These are phyloP conservation scores for Ptychobarbus kaznakovi DNA, from an alignment of 2,797 vertebrate species.

Conservation along the genomic window DNA sequence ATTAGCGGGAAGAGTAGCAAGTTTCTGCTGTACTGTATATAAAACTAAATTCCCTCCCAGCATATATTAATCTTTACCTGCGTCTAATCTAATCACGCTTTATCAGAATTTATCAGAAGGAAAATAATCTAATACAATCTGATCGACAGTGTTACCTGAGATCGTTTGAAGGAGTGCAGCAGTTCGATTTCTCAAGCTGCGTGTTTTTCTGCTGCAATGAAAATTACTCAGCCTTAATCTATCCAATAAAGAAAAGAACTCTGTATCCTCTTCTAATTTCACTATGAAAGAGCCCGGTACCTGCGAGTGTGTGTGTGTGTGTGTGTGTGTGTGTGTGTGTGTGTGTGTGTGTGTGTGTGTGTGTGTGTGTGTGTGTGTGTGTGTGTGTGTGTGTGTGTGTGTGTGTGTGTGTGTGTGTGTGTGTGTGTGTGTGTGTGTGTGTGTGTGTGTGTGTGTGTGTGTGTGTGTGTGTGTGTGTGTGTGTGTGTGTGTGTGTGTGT, in stretches of 20 bases:
- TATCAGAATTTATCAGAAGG: conserved; percentile 45
- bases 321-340: conserved; percentile 34
- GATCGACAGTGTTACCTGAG: conserved; percentile 34
- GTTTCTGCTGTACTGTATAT: conserved; percentile 5
- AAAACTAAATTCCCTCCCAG: conserved; percentile 8
- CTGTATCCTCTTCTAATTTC: conserved; percentile 46
- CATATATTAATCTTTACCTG: conserved; percentile 21
- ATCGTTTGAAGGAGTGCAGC: conserved; percentile 28
- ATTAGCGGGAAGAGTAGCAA: background rate
- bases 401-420: conserved; percentile 34
- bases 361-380: conserved; percentile 35
- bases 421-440: conserved; percentile 35
- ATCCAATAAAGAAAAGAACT: conserved; percentile 40
- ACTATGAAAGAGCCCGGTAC: conserved; percentile 41
- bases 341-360: conserved; percentile 34
- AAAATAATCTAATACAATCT: conserved; percentile 44
- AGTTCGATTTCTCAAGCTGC: conserved; percentile 41
- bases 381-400: conserved; percentile 34
- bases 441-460: conserved; percentile 44
- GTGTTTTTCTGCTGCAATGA: conserved; percentile 38
- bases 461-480: conserved; percentile 50
- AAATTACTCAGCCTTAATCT: conserved; percentile 48
- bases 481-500: conserved; percentile 40
- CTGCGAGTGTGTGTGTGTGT: conserved; percentile 39
- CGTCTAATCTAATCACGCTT: conserved; percentile 30